Conservation (phyloP, 2,888 invertebrate genomes). For the Drosophila mimetica region DNA sequence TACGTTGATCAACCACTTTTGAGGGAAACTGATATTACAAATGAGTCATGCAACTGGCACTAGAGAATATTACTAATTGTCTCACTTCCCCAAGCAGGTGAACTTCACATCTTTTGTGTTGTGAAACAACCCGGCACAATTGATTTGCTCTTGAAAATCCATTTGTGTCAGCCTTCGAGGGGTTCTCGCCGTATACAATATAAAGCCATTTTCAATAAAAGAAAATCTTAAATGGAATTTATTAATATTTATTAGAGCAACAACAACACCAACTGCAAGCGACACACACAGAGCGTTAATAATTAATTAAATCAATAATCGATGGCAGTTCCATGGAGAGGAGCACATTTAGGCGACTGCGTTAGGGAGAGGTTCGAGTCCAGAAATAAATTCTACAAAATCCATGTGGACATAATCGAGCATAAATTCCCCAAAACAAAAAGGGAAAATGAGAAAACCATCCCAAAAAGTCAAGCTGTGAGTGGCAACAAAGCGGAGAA, state of each 20-base stretch:
- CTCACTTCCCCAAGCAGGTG: constrained; percentile 22
- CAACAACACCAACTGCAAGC: constrained; percentile 29
- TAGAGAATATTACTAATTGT: background rate
- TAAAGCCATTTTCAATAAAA: constrained; percentile 40
- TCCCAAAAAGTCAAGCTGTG: constrained; percentile 65
- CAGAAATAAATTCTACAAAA: constrained; percentile 48
- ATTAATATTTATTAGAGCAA: constrained; percentile 46
- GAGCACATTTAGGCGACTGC: constrained; percentile 40
- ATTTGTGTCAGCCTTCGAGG: constrained; percentile 14
- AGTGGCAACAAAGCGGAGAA: constrained; percentile 50
- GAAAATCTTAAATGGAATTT: constrained; percentile 51
- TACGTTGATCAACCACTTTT: constrained; percentile 8
- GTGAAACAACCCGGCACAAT: constrained; percentile 13
- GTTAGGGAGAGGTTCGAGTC: constrained; percentile 5
- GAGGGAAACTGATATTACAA: constrained; percentile 9
- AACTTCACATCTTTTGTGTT: constrained; percentile 14
- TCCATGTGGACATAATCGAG: constrained; percentile 78
- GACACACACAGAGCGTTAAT: constrained; percentile 71
- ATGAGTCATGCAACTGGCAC: constrained; percentile 16
- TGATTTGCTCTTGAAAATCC: constrained; percentile 43
- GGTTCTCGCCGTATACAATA: constrained; percentile 15
- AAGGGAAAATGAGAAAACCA: constrained; percentile 19
- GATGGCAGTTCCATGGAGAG: constrained; percentile 49
- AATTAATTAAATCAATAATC: constrained; percentile 80
- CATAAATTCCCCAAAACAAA: constrained; percentile 69